Evolutionary conservation across 2,888 invertebrate species (phyloP).

Genomic region (Drepanosiphum platanoidis): DNA sequence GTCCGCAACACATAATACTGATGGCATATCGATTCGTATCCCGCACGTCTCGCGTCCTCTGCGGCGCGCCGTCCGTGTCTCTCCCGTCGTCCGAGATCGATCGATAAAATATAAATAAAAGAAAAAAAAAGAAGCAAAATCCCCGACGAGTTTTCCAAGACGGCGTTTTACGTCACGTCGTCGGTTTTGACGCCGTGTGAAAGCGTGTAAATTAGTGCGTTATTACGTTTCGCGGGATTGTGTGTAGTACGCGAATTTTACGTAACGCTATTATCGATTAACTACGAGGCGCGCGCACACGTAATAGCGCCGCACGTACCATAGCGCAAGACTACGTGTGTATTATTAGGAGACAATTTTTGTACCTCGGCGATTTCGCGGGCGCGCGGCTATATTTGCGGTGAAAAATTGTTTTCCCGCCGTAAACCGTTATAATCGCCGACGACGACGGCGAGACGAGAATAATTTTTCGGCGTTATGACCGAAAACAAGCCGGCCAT

Average conservation of each 20-base stretch:
- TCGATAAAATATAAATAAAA: too few relatives aligned
- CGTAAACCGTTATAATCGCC: not conserved
- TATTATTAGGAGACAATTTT: not conserved
- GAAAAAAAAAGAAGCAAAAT: too few relatives aligned
- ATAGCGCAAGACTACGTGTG: not conserved
- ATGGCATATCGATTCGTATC: not conserved
- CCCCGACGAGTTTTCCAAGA: not conserved
- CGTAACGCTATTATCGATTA: slow-evolving; percentile 29
- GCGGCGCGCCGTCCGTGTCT: not conserved
- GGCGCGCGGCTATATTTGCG: not conserved
- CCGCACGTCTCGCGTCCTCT: too few relatives aligned
- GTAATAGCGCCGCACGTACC: not conserved
- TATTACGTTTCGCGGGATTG: not conserved
- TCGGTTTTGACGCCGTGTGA: not conserved
- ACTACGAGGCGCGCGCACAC: not conserved
- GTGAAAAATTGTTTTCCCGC: not conserved
- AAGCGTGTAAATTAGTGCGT: slow-evolving; percentile 33
- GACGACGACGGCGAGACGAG: not conserved
- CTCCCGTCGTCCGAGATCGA: not conserved
- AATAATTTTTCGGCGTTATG: not conserved
- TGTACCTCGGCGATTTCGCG: not conserved
- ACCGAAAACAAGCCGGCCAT: not conserved
- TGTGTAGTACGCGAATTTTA: not conserved
- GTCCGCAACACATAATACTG: not conserved
- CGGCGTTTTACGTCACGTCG: slow-evolving; percentile 4